Percentiles rank a stretch among this genome's conserved stretches.
Conservation (phyloP, 2,113 vertebrate species). For the Chaetodon auriga region DNA sequence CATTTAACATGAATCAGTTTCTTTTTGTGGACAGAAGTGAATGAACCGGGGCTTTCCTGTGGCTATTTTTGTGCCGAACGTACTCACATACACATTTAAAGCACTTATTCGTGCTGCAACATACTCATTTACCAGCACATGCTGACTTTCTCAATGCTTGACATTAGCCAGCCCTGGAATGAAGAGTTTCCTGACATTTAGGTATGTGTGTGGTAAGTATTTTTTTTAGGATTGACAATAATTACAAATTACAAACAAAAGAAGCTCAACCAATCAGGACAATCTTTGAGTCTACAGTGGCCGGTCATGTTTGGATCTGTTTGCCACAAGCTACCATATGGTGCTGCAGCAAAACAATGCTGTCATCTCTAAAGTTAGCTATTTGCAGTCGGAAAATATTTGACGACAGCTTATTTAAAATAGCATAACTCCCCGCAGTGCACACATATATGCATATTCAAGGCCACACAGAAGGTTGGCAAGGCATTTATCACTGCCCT, state of each 20-base stretch:
- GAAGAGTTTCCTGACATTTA: not conserved
- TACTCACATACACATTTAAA: conserved; percentile 22
- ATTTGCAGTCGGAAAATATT: not conserved
- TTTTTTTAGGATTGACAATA: not conserved
- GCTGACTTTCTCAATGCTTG: conserved; percentile 27
- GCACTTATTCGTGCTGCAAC: conserved; percentile 46
- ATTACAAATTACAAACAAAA: no score
- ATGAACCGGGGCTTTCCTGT: conserved; percentile 47
- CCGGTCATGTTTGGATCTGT: not conserved
- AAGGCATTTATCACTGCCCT: not conserved
- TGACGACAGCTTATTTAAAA: not conserved
- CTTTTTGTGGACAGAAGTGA: conserved; percentile 48
- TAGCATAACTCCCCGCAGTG: not conserved
- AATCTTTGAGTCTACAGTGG: not conserved
- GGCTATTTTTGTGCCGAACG: conserved; percentile 34
- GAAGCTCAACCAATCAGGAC: not conserved
- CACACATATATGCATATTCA: not conserved
- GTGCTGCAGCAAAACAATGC: not conserved
- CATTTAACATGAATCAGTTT: conserved; percentile 71
- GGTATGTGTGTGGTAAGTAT: not conserved
- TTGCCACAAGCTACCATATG: not conserved
- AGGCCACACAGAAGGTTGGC: not conserved
- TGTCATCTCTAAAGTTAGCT: conserved; percentile 14
- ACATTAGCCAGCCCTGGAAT: not conserved
- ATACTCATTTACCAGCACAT: conserved; percentile 31